A percentile compares a stretch with the other conserved stretches of the same genome.
phyloP scores from a whole-genome alignment of 1,140 invertebrate species.

The Drosophila mayri region DNA sequence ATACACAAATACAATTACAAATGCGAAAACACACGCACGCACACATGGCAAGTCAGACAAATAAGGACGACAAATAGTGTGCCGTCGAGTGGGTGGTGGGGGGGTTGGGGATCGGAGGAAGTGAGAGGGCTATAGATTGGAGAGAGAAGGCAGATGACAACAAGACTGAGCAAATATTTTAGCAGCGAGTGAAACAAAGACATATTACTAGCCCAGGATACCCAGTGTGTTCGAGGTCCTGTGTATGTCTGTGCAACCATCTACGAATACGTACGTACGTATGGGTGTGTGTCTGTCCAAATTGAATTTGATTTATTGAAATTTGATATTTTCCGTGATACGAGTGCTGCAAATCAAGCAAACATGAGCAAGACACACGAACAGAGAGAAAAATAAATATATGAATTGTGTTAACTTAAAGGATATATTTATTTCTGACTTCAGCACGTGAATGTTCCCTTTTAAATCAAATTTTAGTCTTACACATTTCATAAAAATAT shows the following conservation, averaged over 20 bases:
- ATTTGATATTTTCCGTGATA: slow-evolving; percentile 84
- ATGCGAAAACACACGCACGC: slow-evolving; percentile 57
- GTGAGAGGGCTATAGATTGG: slow-evolving; percentile 1
- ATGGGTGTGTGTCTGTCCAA: slow-evolving; percentile 64
- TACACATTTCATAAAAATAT: no score
- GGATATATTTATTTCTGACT: no score
- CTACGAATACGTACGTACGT: not conserved
- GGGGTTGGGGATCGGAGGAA: not conserved
- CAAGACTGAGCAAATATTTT: slow-evolving; percentile 81
- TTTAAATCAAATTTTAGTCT: no score
- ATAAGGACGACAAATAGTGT: slow-evolving; percentile 75
- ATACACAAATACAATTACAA: slow-evolving; percentile 84
- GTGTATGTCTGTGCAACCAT: slow-evolving; percentile 23
- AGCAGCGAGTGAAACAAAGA: slow-evolving; percentile 78
- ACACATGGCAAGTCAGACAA: slow-evolving; percentile 66
- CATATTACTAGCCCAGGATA: slow-evolving; percentile 75
- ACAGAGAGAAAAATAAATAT: slow-evolving; percentile 1
- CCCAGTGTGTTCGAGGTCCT: slow-evolving; percentile 41
- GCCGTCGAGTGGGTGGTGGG: not conserved
- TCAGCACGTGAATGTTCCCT: no score
- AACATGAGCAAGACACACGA: slow-evolving; percentile 57
- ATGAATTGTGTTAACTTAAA: no score
- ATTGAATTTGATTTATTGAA: slow-evolving; percentile 85
- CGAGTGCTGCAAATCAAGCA: slow-evolving; percentile 81
- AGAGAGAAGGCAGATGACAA: slow-evolving; percentile 52